A percentile compares a stretch with the other conserved stretches of the same genome.
Conservation (phyloP, 2,113 vertebrate species). For the Irena cyanogastra region DNA sequence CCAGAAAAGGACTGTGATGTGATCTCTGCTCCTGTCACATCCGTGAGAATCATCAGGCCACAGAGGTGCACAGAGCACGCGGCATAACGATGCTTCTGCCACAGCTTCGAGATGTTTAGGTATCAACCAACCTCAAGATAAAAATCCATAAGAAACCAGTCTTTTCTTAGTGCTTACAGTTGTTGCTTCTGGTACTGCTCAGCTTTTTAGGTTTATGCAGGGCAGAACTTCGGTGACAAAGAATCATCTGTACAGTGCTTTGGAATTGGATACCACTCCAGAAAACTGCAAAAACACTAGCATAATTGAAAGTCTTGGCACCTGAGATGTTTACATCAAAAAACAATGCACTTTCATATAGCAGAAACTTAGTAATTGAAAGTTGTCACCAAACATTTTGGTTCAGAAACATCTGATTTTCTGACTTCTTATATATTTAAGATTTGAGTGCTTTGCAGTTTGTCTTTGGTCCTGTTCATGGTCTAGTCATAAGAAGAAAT, state of each 20-base stretch:
- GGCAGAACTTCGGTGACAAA: not conserved
- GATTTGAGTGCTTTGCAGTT: not conserved
- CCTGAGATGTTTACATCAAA: not conserved
- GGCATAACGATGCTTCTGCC: fast-evolving
- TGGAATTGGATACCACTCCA: not conserved
- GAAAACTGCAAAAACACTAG: not conserved
- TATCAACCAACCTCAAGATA: not conserved
- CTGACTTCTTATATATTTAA: not conserved
- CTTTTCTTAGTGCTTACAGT: not conserved
- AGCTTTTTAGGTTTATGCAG: not conserved
- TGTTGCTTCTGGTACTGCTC: not conserved
- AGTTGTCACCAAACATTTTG: not conserved
- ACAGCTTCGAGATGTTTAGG: not conserved
- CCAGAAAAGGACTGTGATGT: not conserved
- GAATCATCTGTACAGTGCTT: not conserved
- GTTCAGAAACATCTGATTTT: not conserved
- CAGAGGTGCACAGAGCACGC: not conserved
- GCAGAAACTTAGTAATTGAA: not conserved
- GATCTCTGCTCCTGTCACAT: not conserved
- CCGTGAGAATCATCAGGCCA: not conserved
- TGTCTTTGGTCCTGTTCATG: not conserved
- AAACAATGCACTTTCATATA: not conserved
- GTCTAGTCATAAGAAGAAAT: not conserved
- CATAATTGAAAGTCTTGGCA: not conserved
- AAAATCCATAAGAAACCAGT: not conserved